A percentile compares a stretch with the other conserved stretches of the same genome.
Evolutionary conservation across 2,888 invertebrate species (phyloP).

Genomic region (Athalia rosae): DNA sequence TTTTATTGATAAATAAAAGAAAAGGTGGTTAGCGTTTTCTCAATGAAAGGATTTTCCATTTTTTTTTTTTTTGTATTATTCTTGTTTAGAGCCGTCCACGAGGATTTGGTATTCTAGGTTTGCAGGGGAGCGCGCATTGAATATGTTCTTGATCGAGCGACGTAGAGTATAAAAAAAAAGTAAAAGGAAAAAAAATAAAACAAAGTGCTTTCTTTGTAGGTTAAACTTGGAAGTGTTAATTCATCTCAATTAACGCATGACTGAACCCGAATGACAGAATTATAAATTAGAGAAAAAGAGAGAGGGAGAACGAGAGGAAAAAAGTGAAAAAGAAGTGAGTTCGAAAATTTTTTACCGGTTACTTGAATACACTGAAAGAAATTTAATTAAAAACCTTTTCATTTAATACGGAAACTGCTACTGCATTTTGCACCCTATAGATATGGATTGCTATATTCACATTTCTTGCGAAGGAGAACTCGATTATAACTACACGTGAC

Average conservation of each 20-base stretch:
- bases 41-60: no score
- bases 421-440: no score
- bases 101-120: no score
- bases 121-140: no score
- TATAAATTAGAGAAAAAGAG: conserved; percentile 24
- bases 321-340: conserved; percentile 10
- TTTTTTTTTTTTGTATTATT: no score
- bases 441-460: conserved; percentile 31
- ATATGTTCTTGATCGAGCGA: no score
- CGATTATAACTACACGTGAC: conserved; percentile 34
- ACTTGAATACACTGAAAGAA: conserved; percentile 38
- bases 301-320: neutral
- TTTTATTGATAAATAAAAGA: no score
- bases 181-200: no score
- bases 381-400: conserved; percentile 36
- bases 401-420: conserved; percentile 23
- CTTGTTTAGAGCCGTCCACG: no score
- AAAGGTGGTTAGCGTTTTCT: no score
- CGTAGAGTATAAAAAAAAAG: no score
- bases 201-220: neutral
- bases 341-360: conserved; percentile 32
- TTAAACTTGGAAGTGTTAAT: conserved; percentile 20
- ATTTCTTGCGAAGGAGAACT: conserved; percentile 38
- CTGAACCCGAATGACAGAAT: conserved; percentile 32
- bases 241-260: conserved; percentile 28